Conservation (phyloP, 2,797 vertebrate species). For the Psittacula echo region DNA sequence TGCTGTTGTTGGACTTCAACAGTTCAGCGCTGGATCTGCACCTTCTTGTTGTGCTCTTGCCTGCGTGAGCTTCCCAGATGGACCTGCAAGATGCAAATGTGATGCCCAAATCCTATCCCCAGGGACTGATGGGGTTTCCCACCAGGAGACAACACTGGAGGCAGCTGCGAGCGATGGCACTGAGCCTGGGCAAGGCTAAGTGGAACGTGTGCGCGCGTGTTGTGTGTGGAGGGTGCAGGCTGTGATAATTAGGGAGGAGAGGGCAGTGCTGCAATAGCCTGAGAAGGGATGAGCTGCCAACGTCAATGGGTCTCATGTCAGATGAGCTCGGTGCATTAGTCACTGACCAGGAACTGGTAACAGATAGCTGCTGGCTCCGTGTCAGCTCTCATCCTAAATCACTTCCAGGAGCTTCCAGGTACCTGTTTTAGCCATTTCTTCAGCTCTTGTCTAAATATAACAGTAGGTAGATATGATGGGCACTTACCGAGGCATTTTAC, state of each 20-base stretch:
- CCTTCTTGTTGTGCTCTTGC: neutral
- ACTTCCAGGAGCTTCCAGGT: neutral
- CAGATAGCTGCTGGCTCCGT: neutral
- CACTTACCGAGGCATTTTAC: neutral
- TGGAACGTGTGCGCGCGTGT: neutral
- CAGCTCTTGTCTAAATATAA: slow-evolving; percentile 5
- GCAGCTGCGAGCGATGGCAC: neutral
- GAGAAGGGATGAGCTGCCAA: neutral
- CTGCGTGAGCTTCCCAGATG: neutral
- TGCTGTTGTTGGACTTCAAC: neutral
- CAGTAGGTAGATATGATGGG: neutral
- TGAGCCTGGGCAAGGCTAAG: neutral
- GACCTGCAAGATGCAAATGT: neutral
- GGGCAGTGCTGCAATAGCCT: neutral
- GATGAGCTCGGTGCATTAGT: neutral
- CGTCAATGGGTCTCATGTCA: neutral
- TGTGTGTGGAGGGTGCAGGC: neutral
- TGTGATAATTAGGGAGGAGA: neutral
- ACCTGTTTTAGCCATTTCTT: neutral
- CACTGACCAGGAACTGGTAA: neutral
- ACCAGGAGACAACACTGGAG: neutral
- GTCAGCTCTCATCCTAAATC: neutral
- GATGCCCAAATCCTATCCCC: neutral
- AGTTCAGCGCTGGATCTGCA: neutral
- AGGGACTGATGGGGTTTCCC: neutral